A percentile compares a stretch with the other conserved stretches of the same genome.
These are phyloP conservation scores for Teleogryllus oceanicus DNA, from an alignment of 2,888 invertebrate genomes.

Conservation along the genomic window DNA sequence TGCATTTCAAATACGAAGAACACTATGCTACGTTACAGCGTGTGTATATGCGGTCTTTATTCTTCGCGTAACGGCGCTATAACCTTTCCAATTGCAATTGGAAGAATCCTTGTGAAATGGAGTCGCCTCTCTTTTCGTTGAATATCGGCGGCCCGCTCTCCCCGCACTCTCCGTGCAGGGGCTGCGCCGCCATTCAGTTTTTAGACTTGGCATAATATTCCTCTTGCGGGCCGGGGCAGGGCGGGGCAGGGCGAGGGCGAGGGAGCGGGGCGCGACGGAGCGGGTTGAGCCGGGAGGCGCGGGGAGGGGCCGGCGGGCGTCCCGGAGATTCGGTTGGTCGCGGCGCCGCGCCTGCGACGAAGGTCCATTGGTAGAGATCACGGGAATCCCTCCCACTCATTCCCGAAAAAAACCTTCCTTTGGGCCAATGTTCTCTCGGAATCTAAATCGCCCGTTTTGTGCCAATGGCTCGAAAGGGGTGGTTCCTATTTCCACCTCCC, in stretches of 20 bases:
- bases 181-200: not conserved
- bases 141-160: not conserved
- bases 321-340: slow-evolving; percentile 3
- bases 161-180: not conserved
- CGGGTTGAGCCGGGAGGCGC: no score
- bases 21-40: not conserved
- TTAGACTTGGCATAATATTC: slow-evolving; percentile 18
- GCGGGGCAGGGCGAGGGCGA: not conserved
- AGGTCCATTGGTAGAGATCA: slow-evolving; percentile 23
- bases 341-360: not conserved
- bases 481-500: not conserved
- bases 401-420: slow-evolving; percentile 20
- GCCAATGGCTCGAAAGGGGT: slow-evolving; percentile 30
- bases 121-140: not conserved
- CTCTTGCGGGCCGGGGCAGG: not conserved
- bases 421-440: slow-evolving; percentile 36
- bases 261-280: not conserved
- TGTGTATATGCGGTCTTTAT: slow-evolving; percentile 18
- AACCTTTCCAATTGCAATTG: not conserved
- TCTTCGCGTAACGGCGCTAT: not conserved
- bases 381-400: slow-evolving; percentile 20
- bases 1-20: not conserved
- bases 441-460: slow-evolving; percentile 34
- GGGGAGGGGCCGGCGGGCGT: not conserved
- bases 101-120: slow-evolving; percentile 1